A percentile compares a stretch with the other conserved stretches of the same genome.
Evolutionary conservation across 2,113 vertebrate species (phyloP).

Genomic region (Chlamydotis undulata): DNA sequence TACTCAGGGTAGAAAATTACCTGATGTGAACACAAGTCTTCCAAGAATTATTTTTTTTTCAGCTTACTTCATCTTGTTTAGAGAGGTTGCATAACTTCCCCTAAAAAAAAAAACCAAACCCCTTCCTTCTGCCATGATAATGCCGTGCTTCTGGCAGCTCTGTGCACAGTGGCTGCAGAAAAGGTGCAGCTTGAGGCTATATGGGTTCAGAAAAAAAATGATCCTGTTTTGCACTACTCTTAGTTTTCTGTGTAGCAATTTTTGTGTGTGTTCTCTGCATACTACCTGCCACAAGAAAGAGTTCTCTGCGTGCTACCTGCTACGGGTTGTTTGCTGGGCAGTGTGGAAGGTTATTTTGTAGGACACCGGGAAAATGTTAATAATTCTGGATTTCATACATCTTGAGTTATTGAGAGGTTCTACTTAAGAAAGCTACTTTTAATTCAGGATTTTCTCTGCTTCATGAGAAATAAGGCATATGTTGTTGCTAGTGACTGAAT

Average conservation of each 20-base stretch:
- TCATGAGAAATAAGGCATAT: not conserved
- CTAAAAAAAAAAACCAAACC: not conserved
- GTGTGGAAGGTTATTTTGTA: not conserved
- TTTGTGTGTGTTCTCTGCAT: not conserved
- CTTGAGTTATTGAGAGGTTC: not conserved
- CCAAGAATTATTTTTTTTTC: not conserved
- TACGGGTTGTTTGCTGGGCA: not conserved
- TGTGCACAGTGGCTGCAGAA: not conserved
- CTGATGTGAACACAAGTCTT: not conserved
- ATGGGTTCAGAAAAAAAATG: not conserved
- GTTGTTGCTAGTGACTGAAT: not conserved
- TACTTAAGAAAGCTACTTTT: not conserved
- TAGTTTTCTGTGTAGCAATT: not conserved
- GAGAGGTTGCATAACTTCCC: not conserved
- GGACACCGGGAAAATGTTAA: not conserved
- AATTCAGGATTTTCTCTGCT: not conserved
- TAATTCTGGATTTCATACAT: not conserved
- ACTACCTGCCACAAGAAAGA: not conserved
- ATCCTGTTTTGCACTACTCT: not conserved
- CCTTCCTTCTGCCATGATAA: not conserved
- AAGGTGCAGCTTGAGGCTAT: not conserved
- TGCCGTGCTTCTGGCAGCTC: not conserved
- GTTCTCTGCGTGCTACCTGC: not conserved
- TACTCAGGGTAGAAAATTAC: not conserved
- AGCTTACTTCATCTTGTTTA: not conserved